phyloP scores from a whole-genome alignment of 2,113 vertebrate species.

The Muntiacus muntjak region DNA sequence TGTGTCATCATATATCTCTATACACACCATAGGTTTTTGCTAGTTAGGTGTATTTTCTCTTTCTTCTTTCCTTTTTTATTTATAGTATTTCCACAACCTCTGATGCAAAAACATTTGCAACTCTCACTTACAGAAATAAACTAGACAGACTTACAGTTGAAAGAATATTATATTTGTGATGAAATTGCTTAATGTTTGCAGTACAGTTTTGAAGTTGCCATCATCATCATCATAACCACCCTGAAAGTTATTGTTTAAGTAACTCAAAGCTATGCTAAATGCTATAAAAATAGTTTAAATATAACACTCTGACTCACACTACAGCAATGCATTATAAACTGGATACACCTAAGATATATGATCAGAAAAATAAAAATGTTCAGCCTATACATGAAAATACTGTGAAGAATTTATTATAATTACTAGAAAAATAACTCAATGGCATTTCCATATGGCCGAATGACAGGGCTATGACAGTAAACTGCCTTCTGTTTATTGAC shows the following conservation, averaged over 20 bases:
- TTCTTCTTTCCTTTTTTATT: not conserved
- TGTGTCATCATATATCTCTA: not conserved
- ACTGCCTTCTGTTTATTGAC: conserved; percentile 4
- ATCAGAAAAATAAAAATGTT: not conserved
- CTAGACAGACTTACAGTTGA: not conserved
- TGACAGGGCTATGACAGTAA: not conserved
- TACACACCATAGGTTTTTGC: not conserved
- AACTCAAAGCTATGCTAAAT: not conserved
- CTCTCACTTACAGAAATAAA: not conserved
- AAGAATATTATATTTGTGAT: not conserved
- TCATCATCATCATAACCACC: not conserved
- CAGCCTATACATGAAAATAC: not conserved
- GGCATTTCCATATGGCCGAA: not conserved
- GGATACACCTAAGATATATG: not conserved
- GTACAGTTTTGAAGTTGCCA: not conserved
- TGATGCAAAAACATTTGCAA: not conserved
- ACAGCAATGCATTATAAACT: not conserved
- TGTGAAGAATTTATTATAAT: not conserved
- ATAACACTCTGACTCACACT: not conserved
- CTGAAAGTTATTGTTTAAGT: not conserved
- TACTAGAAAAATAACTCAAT: not conserved
- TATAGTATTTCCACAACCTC: not conserved
- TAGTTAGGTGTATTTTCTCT: not conserved
- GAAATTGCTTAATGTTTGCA: not conserved
- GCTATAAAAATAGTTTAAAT: not conserved